Conservation (phyloP, 2,888 invertebrate species). For the Caenorhabditis panamensis region DNA sequence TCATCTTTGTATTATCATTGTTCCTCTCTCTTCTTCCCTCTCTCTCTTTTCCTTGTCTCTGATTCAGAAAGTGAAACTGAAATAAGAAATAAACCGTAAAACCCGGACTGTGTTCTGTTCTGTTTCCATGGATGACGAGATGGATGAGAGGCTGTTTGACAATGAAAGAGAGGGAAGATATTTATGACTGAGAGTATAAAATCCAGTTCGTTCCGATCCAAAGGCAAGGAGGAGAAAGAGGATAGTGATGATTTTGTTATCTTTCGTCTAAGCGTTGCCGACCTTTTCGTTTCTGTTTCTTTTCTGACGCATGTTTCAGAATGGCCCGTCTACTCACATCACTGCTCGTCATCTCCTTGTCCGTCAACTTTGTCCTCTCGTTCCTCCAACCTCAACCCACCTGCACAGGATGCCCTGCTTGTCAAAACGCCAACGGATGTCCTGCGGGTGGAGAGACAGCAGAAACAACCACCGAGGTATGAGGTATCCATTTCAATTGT, state of each 20-base stretch:
- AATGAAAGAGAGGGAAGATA: constrained; percentile 13
- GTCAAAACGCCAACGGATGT: constrained; percentile 62
- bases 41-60: too few species aligned
- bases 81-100: not conserved
- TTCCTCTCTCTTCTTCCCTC: too few species aligned
- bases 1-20: constrained; percentile 10
- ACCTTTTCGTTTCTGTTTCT: constrained; percentile 24
- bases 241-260: constrained; percentile 35
- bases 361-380: constrained; percentile 23
- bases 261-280: constrained; percentile 31
- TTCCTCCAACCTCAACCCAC: constrained; percentile 53
- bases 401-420: constrained; percentile 54
- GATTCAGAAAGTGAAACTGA: constrained; percentile 6
- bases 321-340: constrained; percentile 15
- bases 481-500: constrained; percentile 44
- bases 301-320: constrained; percentile 8
- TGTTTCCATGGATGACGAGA: not conserved
- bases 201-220: constrained; percentile 45
- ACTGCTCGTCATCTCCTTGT: constrained; percentile 23
- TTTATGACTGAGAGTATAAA: constrained; percentile 24
- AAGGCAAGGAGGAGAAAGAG: not conserved
- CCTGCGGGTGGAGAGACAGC: constrained; percentile 35
- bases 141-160: not conserved
- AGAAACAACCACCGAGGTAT: constrained; percentile 45
- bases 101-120: not conserved